phyloP scores from a whole-genome alignment of 2,888 invertebrate genomes.

The Trichogramma evanescens region DNA sequence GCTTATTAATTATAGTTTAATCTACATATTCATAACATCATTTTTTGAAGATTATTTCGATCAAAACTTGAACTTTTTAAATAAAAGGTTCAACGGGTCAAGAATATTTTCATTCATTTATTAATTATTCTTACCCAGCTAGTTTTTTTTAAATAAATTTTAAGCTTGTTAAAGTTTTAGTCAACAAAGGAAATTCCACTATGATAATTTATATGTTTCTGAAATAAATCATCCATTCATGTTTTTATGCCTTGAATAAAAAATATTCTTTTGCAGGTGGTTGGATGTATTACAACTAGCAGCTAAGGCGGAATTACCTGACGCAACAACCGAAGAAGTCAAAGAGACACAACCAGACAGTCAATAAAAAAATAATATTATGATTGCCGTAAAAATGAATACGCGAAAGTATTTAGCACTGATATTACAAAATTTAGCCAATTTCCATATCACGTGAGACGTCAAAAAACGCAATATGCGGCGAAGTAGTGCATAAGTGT shows the following conservation, averaged over 20 bases:
- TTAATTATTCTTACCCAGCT: no score
- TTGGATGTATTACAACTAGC: conserved; percentile 47
- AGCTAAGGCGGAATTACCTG: conserved; percentile 49
- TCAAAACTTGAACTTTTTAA: not conserved
- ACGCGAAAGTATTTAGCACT: conserved; percentile 24
- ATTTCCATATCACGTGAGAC: conserved; percentile 31
- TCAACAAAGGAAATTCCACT: not conserved
- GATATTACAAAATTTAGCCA: conserved; percentile 36
- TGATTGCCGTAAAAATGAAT: conserved; percentile 14
- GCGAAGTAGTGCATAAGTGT: conserved; percentile 33
- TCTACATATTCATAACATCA: not conserved
- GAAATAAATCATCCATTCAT: not conserved
- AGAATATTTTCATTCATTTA: no score
- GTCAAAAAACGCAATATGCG: conserved; percentile 6
- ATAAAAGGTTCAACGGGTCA: not conserved
- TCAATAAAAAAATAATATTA: conserved; percentile 18
- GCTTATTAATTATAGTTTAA: conserved; percentile 15
- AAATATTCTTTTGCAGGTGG: conserved; percentile 45
- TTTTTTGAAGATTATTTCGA: conserved; percentile 1
- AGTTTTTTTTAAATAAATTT: not conserved
- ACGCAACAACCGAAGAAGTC: conserved; percentile 27
- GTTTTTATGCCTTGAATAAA: not conserved
- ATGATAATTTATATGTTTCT: not conserved
- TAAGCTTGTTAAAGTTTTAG: not conserved
- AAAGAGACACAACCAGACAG: conserved; percentile 22